phyloP scores from a whole-genome alignment of 1,140 invertebrate species.

The Tribolium castaneum region DNA sequence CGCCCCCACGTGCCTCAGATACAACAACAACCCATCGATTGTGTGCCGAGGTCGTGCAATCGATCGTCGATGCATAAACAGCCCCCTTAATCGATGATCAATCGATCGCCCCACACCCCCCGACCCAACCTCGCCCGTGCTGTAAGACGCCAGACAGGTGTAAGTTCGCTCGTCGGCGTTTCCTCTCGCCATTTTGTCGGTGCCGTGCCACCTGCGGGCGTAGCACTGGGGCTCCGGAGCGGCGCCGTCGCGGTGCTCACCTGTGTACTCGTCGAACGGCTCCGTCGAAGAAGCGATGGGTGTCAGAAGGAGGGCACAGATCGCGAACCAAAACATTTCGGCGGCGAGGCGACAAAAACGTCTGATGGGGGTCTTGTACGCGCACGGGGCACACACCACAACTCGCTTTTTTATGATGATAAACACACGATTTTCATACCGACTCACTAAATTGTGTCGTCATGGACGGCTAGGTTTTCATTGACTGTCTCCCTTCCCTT shows the following conservation, averaged over 20 bases:
- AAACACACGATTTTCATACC: slow-evolving; percentile 42
- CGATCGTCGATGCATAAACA: not conserved
- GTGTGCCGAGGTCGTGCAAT: not conserved
- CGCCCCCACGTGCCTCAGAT: not conserved
- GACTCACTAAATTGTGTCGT: slow-evolving; percentile 41
- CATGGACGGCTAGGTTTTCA: slow-evolving; percentile 44
- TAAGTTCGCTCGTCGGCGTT: slow-evolving; percentile 22
- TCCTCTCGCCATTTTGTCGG: slow-evolving; percentile 36
- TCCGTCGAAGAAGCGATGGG: not conserved
- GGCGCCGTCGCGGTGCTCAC: not conserved
- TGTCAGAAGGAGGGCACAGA: slow-evolving; percentile 3
- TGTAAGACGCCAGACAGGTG: slow-evolving; percentile 26
- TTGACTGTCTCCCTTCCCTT: slow-evolving; percentile 35
- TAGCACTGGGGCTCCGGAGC: not conserved
- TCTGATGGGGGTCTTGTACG: not conserved
- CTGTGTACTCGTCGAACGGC: slow-evolving; percentile 7
- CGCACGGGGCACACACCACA: slow-evolving; percentile 3
- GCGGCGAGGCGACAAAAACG: not conserved
- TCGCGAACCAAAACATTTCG: not conserved
- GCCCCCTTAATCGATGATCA: not conserved
- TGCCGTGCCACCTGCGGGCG: not conserved
- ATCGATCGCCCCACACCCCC: not conserved
- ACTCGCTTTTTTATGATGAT: slow-evolving; percentile 9
- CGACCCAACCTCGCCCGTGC: slow-evolving; percentile 11
- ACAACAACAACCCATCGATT: not conserved